These are phyloP conservation scores for Anoncus sp. DNA, from an alignment of 2,888 invertebrate genomes.

Conservation along the genomic window DNA sequence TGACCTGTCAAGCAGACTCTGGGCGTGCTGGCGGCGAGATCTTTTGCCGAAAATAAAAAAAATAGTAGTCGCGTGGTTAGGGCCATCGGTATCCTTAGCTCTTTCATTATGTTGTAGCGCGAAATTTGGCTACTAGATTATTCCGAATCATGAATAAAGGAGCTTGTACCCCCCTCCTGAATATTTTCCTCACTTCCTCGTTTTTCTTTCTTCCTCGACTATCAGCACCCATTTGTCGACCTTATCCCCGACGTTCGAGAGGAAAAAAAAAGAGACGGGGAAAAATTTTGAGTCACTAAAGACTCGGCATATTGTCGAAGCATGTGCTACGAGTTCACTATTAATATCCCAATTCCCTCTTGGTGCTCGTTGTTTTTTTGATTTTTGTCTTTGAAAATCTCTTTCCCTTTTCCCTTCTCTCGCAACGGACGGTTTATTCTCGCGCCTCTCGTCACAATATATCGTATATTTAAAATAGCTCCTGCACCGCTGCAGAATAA, in stretches of 20 bases:
- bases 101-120: too few relatives aligned
- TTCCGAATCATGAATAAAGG: neutral
- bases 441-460: constrained; percentile 56
- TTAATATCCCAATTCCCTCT: constrained; percentile 42
- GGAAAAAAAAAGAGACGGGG: constrained; percentile 22
- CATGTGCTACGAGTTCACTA: constrained; percentile 14
- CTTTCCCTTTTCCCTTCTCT: constrained; percentile 42
- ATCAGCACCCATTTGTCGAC: constrained; percentile 37
- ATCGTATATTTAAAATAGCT: constrained; percentile 79
- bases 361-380: constrained; percentile 28
- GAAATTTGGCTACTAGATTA: too few relatives aligned
- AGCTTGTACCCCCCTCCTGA: neutral
- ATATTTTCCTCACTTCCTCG: neutral
- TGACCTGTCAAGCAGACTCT: constrained; percentile 48
- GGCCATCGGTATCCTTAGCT: too few relatives aligned
- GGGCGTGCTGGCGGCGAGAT: too few relatives aligned
- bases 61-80: neutral
- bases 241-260: constrained; percentile 1
- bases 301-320: constrained; percentile 21
- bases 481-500: constrained; percentile 77
- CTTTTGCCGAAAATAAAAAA: neutral
- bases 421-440: constrained; percentile 55
- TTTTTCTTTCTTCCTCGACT: neutral
- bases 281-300: constrained; percentile 10
- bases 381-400: constrained; percentile 44